Percentiles rank a stretch among this genome's conserved stretches.
phyloP scores from a whole-genome alignment of 2,113 vertebrate genomes.

The Vimba vimba region DNA sequence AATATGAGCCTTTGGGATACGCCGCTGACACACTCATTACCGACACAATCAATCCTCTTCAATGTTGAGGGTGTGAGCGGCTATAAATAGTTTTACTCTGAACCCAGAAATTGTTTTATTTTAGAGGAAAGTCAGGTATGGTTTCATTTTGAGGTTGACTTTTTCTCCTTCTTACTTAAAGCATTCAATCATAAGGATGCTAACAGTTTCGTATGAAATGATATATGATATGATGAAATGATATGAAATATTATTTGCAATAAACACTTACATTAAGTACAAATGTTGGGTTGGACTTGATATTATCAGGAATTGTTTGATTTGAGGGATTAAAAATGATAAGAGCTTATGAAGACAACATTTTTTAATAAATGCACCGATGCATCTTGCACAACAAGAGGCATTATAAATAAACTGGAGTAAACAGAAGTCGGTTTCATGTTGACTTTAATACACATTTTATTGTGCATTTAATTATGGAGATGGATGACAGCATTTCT shows the following conservation, averaged over 20 bases:
- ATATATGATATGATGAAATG: neutral
- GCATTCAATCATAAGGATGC: neutral
- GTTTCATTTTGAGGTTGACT: neutral
- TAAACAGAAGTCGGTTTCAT: neutral
- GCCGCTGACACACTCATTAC: slow-evolving; percentile 39
- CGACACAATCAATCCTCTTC: slow-evolving; percentile 28
- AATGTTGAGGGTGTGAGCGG: slow-evolving; percentile 7
- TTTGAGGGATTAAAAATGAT: neutral
- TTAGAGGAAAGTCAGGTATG: neutral
- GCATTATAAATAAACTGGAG: neutral
- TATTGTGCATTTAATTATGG: neutral
- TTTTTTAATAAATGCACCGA: neutral
- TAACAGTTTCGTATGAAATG: neutral
- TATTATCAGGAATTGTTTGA: neutral
- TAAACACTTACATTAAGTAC: neutral
- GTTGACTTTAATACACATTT: neutral
- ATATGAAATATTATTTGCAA: too few relatives aligned
- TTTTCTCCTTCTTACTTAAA: neutral
- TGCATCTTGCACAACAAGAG: neutral
- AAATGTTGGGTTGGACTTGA: neutral
- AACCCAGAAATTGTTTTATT: slow-evolving; percentile 9
- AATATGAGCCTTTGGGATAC: slow-evolving; percentile 27
- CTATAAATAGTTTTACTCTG: slow-evolving; percentile 27
- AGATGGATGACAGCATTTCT: neutral
- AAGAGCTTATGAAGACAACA: too few relatives aligned